Evolutionary conservation across 2,797 vertebrate species (phyloP), one percentile per base, ranked within the genome.

Genomic region (Alfaro cultratus): DNA sequence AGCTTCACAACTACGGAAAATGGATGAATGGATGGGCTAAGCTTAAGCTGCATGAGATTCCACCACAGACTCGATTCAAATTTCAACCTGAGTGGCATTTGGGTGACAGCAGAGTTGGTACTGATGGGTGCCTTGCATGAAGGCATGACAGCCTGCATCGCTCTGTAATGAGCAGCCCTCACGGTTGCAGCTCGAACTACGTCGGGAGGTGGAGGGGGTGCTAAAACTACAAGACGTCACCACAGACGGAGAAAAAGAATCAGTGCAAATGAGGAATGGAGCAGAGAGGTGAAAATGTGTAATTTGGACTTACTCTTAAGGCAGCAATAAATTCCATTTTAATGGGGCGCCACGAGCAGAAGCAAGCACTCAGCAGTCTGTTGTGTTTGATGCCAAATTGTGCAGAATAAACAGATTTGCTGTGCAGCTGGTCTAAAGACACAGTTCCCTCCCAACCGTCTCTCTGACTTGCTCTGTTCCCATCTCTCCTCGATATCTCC

Each of bases 391-490:
- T 94, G 95, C 94, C 94, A 95, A 95, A 95, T 94, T 95, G 93
- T 93, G 94, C 93, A 95, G 94, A 95, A 95, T 95, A 95, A 95
- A 95, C 93, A 95, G 93, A 95, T 95, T 94, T 95, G 91, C 91
- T 90, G 90, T 94, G 93, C 92, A 94, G 90, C 94, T 94, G 93
- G 90, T 93, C 87, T 85, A 91, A 88, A 91, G 89, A 91, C 87
- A 85, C 87, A 80, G 80, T 81, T 85, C 79, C 80, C 73, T 74
- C 29, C 82, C 73, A 72, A 41, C 64, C 57, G 26, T 79, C 78
- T 77, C 76, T 39, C 76, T 79, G 73, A 87, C 79, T 85, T 57
- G 53, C 72, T 86, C 80, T 84, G 76, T 77, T 79, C 77, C 75
- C 74, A 73, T 86, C 84, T 76, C 77, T 87, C 79, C 67, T 51